Conservation (phyloP, 2,113 vertebrate genomes). For the Sphaerodactylus townsendi region DNA sequence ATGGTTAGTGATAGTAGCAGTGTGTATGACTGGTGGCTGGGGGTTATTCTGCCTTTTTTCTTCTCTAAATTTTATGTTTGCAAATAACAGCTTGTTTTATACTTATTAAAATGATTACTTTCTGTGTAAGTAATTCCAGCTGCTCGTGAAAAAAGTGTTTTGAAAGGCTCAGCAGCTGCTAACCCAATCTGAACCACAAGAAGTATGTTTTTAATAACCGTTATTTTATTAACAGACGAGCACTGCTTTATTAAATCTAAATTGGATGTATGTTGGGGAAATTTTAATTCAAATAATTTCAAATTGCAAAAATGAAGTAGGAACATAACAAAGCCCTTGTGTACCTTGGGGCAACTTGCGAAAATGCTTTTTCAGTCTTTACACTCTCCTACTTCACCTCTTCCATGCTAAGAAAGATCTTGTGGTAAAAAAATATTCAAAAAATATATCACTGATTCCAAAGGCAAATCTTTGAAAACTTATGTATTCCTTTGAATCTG, state of each 20-base stretch:
- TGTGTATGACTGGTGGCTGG: not conserved
- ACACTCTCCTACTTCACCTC: conserved; percentile 19
- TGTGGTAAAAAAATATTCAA: not conserved
- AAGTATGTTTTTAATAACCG: conserved; percentile 60
- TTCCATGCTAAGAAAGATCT: conserved; percentile 29
- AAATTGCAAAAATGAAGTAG: conserved; percentile 41
- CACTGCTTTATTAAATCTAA: conserved; percentile 63
- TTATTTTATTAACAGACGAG: conserved; percentile 56
- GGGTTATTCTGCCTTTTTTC: conserved; percentile 13
- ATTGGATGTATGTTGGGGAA: conserved; percentile 46
- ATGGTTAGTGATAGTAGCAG: not conserved
- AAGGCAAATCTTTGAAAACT: not conserved
- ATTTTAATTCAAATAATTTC: conserved; percentile 56
- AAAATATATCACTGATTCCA: not conserved
- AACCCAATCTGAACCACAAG: conserved; percentile 43
- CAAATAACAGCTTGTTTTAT: conserved; percentile 32
- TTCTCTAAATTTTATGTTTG: conserved; percentile 41
- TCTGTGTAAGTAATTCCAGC: conserved; percentile 45
- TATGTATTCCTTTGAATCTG: not conserved
- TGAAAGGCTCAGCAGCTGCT: conserved; percentile 23
- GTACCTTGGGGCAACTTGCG: conserved; percentile 30
- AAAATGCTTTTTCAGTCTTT: conserved; percentile 44
- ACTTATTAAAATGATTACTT: conserved; percentile 51
- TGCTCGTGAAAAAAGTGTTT: conserved; percentile 45
- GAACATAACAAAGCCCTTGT: conserved; percentile 30